Conservation (phyloP, 2,888 invertebrate genomes). For the Aplocera efformata region DNA sequence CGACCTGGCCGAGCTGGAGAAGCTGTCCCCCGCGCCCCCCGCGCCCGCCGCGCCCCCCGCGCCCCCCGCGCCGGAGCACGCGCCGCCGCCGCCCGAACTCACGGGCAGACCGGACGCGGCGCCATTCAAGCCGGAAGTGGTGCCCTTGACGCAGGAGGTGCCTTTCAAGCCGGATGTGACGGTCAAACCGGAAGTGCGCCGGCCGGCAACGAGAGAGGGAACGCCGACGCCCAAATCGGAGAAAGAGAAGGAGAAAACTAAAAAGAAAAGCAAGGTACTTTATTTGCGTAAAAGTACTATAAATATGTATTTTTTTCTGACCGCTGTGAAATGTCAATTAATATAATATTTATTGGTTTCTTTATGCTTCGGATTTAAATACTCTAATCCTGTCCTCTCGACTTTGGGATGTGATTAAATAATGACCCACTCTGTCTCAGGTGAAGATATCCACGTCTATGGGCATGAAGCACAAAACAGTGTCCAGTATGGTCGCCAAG, state of each 20-base stretch:
- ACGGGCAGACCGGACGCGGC: constrained; percentile 5
- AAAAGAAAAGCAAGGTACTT: constrained; percentile 25
- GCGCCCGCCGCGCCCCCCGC: constrained; percentile 34
- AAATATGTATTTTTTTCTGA: not conserved
- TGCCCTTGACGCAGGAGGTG: too few relatives aligned
- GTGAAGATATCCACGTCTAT: constrained; percentile 67
- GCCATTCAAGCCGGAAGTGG: too few relatives aligned
- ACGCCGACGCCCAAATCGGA: constrained; percentile 20
- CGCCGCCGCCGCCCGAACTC: not conserved
- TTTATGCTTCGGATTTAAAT: too few relatives aligned
- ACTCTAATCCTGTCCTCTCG: too few relatives aligned
- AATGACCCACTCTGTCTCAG: constrained; percentile 53
- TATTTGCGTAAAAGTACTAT: not conserved
- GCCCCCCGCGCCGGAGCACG: constrained; percentile 8
- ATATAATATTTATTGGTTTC: too few relatives aligned
- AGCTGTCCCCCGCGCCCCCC: constrained; percentile 32
- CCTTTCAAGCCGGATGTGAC: not conserved
- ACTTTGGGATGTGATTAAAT: too few relatives aligned
- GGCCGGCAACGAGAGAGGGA: constrained; percentile 18
- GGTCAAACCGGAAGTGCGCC: constrained; percentile 5
- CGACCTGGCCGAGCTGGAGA: constrained; percentile 75
- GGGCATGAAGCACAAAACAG: constrained; percentile 82
- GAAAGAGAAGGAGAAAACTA: constrained; percentile 19
- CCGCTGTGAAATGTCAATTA: too few relatives aligned
- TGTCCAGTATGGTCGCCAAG: constrained; percentile 82